phyloP scores from a whole-genome alignment of 2,888 invertebrate genomes.

The Celastrina argiolus region DNA sequence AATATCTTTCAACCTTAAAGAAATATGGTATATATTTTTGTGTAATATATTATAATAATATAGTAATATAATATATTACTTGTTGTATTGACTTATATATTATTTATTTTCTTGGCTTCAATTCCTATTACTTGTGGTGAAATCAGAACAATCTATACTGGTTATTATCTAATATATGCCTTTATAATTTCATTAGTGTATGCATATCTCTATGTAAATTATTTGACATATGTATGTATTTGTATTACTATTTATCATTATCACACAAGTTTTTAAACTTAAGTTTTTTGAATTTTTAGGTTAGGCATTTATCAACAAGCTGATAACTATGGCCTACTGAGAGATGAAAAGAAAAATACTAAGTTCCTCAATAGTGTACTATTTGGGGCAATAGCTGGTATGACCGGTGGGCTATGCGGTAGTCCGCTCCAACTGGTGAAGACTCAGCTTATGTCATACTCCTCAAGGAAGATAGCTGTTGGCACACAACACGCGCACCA shows the following conservation, averaged over 20 bases:
- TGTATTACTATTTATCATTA: too few species aligned
- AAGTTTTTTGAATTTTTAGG: conserved; percentile 53
- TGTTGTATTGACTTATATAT: too few species aligned
- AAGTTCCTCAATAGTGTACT: conserved; percentile 82
- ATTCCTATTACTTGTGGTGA: too few species aligned
- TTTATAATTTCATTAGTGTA: not conserved
- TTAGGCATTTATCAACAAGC: conserved; percentile 87
- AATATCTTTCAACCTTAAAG: too few species aligned
- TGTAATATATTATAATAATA: too few species aligned
- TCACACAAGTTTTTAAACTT: not conserved
- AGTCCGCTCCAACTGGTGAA: conserved; percentile 95
- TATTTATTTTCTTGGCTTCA: too few species aligned
- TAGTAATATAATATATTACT: too few species aligned
- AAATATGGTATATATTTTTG: too few species aligned
- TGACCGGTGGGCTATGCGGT: conserved; percentile 85
- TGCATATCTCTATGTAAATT: not conserved
- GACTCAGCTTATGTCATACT: conserved; percentile 90
- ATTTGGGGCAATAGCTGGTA: conserved; percentile 87
- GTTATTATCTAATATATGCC: too few species aligned
- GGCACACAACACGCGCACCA: conserved; percentile 90
- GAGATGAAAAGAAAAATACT: conserved; percentile 81
- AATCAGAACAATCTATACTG: too few species aligned
- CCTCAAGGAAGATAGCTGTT: conserved; percentile 87
- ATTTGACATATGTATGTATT: not conserved
- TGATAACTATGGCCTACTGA: conserved; percentile 80